These are phyloP conservation scores for Brachionus plicatilis DNA, from an alignment of 1,140 invertebrate species.

Conservation along the genomic window DNA sequence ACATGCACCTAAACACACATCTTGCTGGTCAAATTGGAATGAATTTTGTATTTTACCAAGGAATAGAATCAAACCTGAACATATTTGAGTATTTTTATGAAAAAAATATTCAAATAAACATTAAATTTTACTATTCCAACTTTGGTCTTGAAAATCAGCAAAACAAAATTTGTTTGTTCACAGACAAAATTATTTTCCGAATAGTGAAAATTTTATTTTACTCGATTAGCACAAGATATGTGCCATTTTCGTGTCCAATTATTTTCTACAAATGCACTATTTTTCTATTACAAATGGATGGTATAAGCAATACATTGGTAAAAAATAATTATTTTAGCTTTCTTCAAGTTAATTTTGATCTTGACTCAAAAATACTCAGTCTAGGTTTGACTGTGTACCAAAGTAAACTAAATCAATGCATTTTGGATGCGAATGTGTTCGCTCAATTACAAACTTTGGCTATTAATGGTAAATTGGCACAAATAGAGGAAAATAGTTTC, in stretches of 20 bases:
- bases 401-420: neutral
- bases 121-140: neutral
- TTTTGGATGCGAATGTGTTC: neutral
- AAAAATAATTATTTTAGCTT: neutral
- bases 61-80: neutral
- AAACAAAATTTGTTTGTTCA: neutral
- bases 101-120: neutral
- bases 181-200: neutral
- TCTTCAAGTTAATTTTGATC: neutral
- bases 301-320: neutral
- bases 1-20: no score
- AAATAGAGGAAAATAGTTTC: neutral
- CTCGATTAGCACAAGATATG: neutral
- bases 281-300: neutral
- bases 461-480: neutral
- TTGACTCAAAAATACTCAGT: neutral
- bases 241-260: neutral
- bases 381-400: neutral
- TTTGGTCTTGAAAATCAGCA: neutral
- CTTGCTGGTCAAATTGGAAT: neutral
- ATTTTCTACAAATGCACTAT: neutral
- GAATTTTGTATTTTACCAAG: neutral
- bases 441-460: neutral
- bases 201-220: neutral
- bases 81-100: neutral